Evolutionary conservation across 2,888 invertebrate species (phyloP).

Genomic region (Calameuta filiformis): DNA sequence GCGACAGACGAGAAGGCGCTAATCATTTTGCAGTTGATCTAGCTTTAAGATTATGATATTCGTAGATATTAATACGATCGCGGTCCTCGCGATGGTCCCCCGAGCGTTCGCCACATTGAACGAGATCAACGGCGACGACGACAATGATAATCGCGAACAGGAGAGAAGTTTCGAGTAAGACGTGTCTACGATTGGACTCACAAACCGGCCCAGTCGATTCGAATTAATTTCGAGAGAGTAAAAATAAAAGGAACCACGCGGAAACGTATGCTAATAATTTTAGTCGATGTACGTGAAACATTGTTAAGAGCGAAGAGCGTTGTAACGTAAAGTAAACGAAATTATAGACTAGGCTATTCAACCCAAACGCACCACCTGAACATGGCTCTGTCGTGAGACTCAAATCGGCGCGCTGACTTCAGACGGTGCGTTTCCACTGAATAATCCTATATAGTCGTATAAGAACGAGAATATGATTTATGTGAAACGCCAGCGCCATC

Average conservation of each 20-base stretch:
- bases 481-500: neutral
- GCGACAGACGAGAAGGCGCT: neutral
- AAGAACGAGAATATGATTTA: neutral
- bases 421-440: too few relatives aligned
- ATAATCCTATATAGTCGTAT: neutral
- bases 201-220: neutral
- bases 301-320: neutral
- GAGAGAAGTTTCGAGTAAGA: neutral
- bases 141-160: neutral
- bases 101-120: slow-evolving; percentile 26
- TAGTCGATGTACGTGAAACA: neutral
- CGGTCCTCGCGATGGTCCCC: slow-evolving; percentile 46
- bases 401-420: too few relatives aligned
- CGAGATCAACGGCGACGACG: neutral
- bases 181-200: neutral
- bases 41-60: slow-evolving; percentile 48
- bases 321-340: neutral
- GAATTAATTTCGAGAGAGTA: neutral
- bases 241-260: neutral
- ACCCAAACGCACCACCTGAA: too few relatives aligned
- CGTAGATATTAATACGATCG: slow-evolving; percentile 36
- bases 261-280: neutral
- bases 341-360: neutral
- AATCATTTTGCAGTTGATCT: slow-evolving; percentile 34
- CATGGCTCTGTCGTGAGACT: too few relatives aligned